phyloP scores from a whole-genome alignment of 2,113 vertebrate species.

The Guaruba guarouba region DNA sequence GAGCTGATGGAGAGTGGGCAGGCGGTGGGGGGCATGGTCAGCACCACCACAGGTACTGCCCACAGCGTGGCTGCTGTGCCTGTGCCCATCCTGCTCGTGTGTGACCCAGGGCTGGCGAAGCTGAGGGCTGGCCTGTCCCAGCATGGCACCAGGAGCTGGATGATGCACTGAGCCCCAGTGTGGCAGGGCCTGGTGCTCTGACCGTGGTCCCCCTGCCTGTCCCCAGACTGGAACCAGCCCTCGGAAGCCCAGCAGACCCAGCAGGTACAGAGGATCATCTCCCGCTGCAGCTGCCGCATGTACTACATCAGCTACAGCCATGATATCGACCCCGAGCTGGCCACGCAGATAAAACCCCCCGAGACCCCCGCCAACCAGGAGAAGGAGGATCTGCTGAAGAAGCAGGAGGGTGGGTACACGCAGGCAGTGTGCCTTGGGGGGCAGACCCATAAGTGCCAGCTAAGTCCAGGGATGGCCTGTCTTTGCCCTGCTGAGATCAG shows the following conservation, averaged over 20 bases:
- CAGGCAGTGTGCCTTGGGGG: not conserved
- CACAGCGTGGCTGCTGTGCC: not conserved
- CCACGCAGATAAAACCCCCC: slow-evolving; percentile 94
- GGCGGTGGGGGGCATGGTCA: slow-evolving; percentile 97
- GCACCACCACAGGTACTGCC: slow-evolving; percentile 91
- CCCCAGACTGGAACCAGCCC: slow-evolving; percentile 93
- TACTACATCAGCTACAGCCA: slow-evolving; percentile 99
- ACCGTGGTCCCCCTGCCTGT: not conserved
- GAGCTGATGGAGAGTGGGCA: slow-evolving; percentile 98
- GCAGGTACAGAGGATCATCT: slow-evolving; percentile 97
- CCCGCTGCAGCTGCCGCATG: slow-evolving; percentile 96
- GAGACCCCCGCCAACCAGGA: slow-evolving; percentile 86
- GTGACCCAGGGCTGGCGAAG: not conserved
- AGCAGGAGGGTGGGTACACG: slow-evolving; percentile 86
- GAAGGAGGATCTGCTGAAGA: slow-evolving; percentile 95
- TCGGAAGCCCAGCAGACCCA: slow-evolving; percentile 90
- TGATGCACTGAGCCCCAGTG: not conserved
- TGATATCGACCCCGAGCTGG: slow-evolving; percentile 93
- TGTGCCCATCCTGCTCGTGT: rapidly evolving
- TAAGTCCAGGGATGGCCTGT: not conserved
- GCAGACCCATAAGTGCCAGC: not conserved
- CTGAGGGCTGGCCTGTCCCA: not conserved
- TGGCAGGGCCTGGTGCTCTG: not conserved
- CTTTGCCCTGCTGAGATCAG: not conserved
- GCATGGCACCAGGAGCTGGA: not conserved